Evolutionary conservation across 2,113 vertebrate species (phyloP).

Genomic region (Nematolebias whitei): DNA sequence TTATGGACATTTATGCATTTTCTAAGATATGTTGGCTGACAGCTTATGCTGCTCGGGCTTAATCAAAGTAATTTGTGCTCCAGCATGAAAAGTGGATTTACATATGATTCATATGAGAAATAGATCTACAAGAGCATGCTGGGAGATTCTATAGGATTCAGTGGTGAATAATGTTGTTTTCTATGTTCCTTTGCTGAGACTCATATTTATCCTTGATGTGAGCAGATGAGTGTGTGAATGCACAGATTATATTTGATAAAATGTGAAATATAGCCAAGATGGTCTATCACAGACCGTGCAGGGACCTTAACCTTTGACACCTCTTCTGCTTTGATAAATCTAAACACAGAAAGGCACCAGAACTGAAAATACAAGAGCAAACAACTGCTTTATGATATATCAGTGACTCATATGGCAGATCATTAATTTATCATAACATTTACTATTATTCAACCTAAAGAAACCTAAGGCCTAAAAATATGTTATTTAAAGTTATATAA

Average conservation of each 20-base stretch:
- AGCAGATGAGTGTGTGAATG: constrained; percentile 53
- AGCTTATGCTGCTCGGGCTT: too few relatives aligned
- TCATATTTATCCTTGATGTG: constrained; percentile 67
- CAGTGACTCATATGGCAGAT: not conserved
- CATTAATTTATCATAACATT: too few relatives aligned
- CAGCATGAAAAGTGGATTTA: too few relatives aligned
- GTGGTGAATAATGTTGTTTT: constrained; percentile 45
- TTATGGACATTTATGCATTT: too few relatives aligned
- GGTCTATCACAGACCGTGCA: constrained; percentile 7
- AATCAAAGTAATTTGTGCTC: too few relatives aligned
- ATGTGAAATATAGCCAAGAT: constrained; percentile 18
- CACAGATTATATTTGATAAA: constrained; percentile 51
- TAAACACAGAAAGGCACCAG: not conserved
- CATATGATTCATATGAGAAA: constrained; percentile 49
- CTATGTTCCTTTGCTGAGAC: constrained; percentile 57
- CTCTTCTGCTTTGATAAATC: not conserved
- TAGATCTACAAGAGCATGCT: constrained; percentile 63
- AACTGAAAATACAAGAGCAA: not conserved
- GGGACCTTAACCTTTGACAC: constrained; percentile 13
- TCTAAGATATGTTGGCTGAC: too few relatives aligned
- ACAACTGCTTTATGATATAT: not conserved
- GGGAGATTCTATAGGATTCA: constrained; percentile 46
- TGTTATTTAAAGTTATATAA: not conserved
- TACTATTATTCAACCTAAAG: not conserved
- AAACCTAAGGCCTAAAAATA: not conserved